Base-by-base conservation (phyloP, 2,113 vertebrate genomes). In the Microtus pennsylvanicus region DNA sequence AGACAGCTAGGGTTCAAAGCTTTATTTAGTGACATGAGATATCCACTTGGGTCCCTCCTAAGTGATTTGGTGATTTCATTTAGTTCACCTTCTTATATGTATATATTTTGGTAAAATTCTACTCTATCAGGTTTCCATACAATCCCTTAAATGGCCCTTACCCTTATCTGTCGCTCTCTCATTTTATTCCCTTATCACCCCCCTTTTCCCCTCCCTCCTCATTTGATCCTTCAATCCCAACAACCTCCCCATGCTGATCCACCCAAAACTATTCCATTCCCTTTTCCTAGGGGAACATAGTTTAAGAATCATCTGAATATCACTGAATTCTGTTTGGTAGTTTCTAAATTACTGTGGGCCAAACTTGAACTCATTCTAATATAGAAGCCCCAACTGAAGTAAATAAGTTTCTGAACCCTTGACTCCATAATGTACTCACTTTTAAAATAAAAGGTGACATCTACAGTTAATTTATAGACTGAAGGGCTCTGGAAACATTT, bases 381-480 rank as follows among this genome's bases (percentile, higher is more conserved):
- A 65, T 22, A 95, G 83, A 65, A 74, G 7, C 19, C 14, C 22
- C 86, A 30, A 74, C 3, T 38, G 47, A 93, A 94, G 80, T 13
- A 92, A 93, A 88, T 52, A 95, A 91, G 89, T 63, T 9, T 76
- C 4, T 95, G 16, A 87, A 77, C 1, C 58, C 89, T 89, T 94
- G 70, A 86, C 35, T 55, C 35, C 2, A 89, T 89, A 12, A 52
- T 0, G n/a, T n/a, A 10, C 78, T 95, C 38, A 63, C 24, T 55
- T 85, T 22, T 90, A 55, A 85, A 47, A 63, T 42, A 88, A 9
- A 83, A 21, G 13, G 14, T 75, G 58, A 47, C 7, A 58, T 70
- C 87, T 38, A 3, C 26, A 19, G 58, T 30, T 45, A 30, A 85
- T 65, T 45, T 85, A 42, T 30, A 81, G 30, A 22, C 28, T 78